Conservation (phyloP, 2,113 vertebrate species). For the Alligator mississippiensis region DNA sequence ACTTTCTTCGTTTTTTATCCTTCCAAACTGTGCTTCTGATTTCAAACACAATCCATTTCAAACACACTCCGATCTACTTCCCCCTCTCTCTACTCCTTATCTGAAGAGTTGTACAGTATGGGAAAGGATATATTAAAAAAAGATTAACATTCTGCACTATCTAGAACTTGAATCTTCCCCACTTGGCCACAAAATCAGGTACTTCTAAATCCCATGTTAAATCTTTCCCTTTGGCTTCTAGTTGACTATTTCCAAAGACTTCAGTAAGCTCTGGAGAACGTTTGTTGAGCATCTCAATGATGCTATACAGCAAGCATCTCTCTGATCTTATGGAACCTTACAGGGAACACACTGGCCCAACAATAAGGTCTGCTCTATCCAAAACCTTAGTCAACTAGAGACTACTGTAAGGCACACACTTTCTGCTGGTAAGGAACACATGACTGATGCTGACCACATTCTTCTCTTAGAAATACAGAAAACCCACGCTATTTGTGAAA, state of each 20-base stretch:
- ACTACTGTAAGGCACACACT: rapidly evolving
- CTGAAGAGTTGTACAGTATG: neutral
- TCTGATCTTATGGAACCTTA: rapidly evolving
- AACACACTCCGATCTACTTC: neutral
- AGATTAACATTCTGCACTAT: neutral
- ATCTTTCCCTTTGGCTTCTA: neutral
- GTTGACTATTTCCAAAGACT: neutral
- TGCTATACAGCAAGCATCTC: neutral
- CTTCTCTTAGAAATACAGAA: neutral
- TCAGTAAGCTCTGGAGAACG: neutral
- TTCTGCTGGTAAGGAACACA: rapidly evolving
- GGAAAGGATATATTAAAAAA: neutral
- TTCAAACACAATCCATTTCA: neutral
- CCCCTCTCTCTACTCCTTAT: rapidly evolving
- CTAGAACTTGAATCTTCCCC: neutral
- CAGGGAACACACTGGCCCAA: rapidly evolving
- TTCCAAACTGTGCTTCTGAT: neutral
- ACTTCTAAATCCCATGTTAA: neutral
- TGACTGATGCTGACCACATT: rapidly evolving
- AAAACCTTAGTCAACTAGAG: rapidly evolving
- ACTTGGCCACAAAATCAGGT: neutral
- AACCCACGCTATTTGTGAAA: too few relatives aligned
- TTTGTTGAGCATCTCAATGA: neutral
- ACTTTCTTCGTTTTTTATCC: neutral
- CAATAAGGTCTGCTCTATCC: neutral